Percentiles rank a stretch among this genome's conserved stretches.
Evolutionary conservation across 2,888 invertebrate genomes (phyloP).

Genomic region (Disparrhopalites patrizii): DNA sequence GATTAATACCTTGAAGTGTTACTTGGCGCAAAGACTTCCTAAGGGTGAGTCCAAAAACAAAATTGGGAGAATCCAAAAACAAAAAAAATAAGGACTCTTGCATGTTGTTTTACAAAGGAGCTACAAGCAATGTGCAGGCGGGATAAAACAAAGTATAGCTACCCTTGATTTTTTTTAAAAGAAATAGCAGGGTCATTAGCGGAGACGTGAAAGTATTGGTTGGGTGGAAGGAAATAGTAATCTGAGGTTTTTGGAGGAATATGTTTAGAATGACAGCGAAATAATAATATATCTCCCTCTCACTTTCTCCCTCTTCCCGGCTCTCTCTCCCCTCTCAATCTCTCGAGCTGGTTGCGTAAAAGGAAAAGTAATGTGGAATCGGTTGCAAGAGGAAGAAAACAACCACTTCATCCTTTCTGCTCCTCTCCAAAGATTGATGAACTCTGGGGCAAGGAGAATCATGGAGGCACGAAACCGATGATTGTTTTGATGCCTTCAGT

Average conservation of each 20-base stretch:
- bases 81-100: too few relatives aligned
- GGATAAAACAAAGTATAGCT: too few relatives aligned
- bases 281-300: background rate
- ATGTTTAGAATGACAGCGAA: conserved; percentile 15
- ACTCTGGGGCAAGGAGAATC: background rate
- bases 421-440: conserved; percentile 19
- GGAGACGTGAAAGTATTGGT: conserved; percentile 17
- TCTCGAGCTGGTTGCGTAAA: background rate
- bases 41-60: too few relatives aligned
- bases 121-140: too few relatives aligned
- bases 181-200: conserved; percentile 8
- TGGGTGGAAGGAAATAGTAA: too few relatives aligned
- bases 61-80: too few relatives aligned
- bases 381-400: conserved; percentile 23
- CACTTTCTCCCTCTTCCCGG: background rate
- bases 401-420: conserved; percentile 19
- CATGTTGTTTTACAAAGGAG: too few relatives aligned
- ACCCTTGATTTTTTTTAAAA: too few relatives aligned
- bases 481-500: conserved; percentile 10
- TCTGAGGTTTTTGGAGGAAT: conserved; percentile 13
- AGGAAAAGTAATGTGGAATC: conserved; percentile 11
- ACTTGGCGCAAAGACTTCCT: too few relatives aligned
- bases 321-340: background rate
- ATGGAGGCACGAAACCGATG: conserved; percentile 20
- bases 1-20: too few relatives aligned